Conservation (phyloP, 1,140 invertebrate species). For the Rhopalosiphum padi region DNA sequence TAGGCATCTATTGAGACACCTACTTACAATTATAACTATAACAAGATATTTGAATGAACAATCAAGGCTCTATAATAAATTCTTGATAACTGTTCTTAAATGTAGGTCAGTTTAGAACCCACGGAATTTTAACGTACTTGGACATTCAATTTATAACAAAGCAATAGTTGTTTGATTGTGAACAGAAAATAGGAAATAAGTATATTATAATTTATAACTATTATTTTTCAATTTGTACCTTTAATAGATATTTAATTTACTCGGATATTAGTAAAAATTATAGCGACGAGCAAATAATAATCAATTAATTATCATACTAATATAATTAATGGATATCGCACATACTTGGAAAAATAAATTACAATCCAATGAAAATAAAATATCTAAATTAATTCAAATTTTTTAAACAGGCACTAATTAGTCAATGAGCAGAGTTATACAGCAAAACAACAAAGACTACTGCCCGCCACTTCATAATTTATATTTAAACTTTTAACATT, state of each 20-base stretch:
- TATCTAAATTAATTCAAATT: constrained; percentile 1
- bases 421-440: background rate
- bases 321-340: background rate
- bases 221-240: background rate
- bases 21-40: background rate
- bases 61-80: background rate
- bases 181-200: background rate
- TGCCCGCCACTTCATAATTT: background rate
- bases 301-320: background rate
- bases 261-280: background rate
- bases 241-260: constrained; percentile 3
- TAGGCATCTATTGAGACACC: background rate
- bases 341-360: background rate
- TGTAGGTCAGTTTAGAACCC: background rate
- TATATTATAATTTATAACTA: background rate
- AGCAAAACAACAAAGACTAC: background rate
- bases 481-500: background rate
- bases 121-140: background rate
- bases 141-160: background rate
- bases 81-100: background rate
- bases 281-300: background rate
- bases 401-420: background rate
- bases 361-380: background rate
- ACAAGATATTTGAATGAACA: background rate
- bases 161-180: background rate